Evolutionary conservation across 2,797 vertebrate genomes (phyloP), one percentile per base, ranked within the genome.

Genomic region (Phrynocephalus vlangalii): DNA sequence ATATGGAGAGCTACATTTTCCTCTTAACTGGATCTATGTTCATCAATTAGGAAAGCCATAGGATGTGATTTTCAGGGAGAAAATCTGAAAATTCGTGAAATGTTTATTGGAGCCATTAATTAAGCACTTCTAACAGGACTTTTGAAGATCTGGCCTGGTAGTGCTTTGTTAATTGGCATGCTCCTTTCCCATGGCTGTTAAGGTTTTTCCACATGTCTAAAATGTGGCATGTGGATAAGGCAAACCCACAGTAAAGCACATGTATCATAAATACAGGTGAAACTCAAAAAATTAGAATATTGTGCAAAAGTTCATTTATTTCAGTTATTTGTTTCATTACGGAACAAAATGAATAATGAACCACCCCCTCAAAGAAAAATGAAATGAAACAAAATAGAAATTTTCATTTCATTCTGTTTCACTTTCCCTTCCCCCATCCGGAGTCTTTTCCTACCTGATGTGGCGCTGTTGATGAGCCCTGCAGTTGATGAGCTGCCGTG

Each of bases 401-500:
- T 38, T 38, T 38, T 38, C 38, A 38, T 38, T 38, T 38, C 38
- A 38, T 38, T 38, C 38, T 38, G 2, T 38, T 38, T 38, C 38
- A 3, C 3, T 38, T 38, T 38, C 38, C 38, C 3, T 3, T 38
- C 38, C 38, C 38, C 38, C 38, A 38, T 4, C 38, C 38, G 38
- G 38, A 38, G 38, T 38, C 38, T 38, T 38, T 3, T 38, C 38
- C 38, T 38, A 38, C 2, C 38, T 38, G 38, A 38, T 38, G 38
- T 38, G 38, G 38, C 38, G 3, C 38, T 38, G 33, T 33, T 33
- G 33, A 33, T 33, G 33, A 33, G 33, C 33, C 33, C n/a, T n/a
- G n/a, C n/a, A n/a, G 2, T 1, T 1, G 2, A 1, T 33, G 33
- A 33, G 1, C 33, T 33, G 38, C 38, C 3, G 38, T 38, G 3